These are phyloP conservation scores for Arnoldichthys spilopterus DNA, from an alignment of 2,797 vertebrate species.

Conservation along the genomic window DNA sequence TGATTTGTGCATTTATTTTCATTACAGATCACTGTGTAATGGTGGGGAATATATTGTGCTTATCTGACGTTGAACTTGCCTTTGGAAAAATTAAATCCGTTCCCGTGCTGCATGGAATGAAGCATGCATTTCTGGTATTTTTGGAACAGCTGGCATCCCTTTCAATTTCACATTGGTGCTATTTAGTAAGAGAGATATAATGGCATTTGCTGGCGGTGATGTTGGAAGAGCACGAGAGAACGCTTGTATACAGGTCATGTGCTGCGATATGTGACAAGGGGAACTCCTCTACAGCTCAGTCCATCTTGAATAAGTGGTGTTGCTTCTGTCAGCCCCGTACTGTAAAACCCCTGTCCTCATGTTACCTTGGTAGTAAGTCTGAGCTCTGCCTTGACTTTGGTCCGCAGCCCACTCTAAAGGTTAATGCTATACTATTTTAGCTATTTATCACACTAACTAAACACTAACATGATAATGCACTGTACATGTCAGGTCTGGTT, in stretches of 20 bases:
- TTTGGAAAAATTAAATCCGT: background rate
- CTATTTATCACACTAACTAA: too few relatives aligned
- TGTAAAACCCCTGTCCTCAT: background rate
- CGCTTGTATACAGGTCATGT: conserved; percentile 26
- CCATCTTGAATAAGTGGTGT: conserved; percentile 18
- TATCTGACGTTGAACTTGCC: background rate
- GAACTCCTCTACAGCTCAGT: conserved; percentile 15
- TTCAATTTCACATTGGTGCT: conserved; percentile 16
- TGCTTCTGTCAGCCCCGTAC: background rate
- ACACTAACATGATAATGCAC: too few relatives aligned
- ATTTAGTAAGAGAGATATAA: conserved; percentile 20
- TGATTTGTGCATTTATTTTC: background rate
- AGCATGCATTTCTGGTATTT: conserved; percentile 14
- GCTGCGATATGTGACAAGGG: conserved; percentile 26
- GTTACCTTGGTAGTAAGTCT: background rate
- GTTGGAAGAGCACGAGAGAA: conserved; percentile 22
- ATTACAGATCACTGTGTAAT: too few relatives aligned
- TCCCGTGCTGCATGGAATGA: background rate
- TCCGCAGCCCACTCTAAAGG: background rate
- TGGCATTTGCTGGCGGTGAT: conserved; percentile 37
- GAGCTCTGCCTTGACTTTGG: background rate
- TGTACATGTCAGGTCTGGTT: too few relatives aligned
- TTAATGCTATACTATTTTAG: background rate
- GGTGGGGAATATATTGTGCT: background rate
- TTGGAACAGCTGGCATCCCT: conserved; percentile 13